Percentiles rank a stretch among this genome's conserved stretches.
Conservation (phyloP, 2,113 vertebrate genomes). For the Accipiter virgatus region DNA sequence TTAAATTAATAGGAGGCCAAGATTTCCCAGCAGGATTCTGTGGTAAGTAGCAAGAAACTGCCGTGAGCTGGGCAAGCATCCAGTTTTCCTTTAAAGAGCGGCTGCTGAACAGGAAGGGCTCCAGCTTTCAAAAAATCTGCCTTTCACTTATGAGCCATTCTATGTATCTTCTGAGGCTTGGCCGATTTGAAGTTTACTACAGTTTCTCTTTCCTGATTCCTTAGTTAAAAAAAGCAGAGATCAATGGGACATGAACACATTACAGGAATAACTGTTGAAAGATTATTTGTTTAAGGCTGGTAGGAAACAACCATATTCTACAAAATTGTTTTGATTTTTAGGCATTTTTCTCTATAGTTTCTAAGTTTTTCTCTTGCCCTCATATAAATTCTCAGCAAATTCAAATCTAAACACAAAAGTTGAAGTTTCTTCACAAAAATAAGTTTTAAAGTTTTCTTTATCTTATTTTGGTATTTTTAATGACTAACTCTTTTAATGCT, state of each 20-base stretch:
- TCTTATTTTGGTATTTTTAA: background rate
- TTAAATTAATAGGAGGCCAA: background rate
- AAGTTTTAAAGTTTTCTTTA: background rate
- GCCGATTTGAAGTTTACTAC: background rate
- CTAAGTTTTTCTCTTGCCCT: background rate
- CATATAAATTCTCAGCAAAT: background rate
- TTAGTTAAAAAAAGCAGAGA: background rate
- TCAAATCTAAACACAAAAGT: background rate
- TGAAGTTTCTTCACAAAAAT: background rate
- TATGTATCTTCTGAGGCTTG: background rate
- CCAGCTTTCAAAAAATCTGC: background rate
- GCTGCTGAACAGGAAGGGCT: background rate
- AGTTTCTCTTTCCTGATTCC: background rate
- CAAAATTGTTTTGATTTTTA: background rate
- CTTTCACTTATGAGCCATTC: background rate
- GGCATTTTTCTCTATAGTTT: background rate
- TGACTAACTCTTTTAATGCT: background rate
- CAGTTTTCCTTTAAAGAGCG: background rate
- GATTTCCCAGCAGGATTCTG: constrained; percentile 31
- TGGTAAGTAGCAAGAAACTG: background rate
- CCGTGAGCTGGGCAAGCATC: background rate
- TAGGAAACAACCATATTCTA: background rate
- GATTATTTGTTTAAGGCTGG: background rate
- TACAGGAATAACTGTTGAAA: background rate
- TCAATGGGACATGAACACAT: background rate